These are phyloP conservation scores for Tachystola acroxantha DNA, from an alignment of 2,888 invertebrate genomes.

Conservation along the genomic window DNA sequence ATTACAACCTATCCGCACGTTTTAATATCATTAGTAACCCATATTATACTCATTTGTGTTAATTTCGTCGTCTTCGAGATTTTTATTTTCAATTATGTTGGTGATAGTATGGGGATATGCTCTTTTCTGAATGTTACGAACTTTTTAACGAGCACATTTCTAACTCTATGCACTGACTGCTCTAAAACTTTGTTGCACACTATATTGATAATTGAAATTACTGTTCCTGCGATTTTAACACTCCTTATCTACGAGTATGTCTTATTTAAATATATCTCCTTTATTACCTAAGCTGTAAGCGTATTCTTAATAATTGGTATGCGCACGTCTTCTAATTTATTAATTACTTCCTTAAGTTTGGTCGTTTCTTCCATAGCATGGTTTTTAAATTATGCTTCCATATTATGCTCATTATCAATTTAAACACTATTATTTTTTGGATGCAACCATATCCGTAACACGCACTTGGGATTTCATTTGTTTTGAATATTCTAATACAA, in stretches of 20 bases:
- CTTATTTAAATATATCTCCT: background rate
- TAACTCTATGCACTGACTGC: constrained; percentile 39
- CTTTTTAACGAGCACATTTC: constrained; percentile 39
- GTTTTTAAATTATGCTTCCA: constrained; percentile 28
- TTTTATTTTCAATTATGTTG: constrained; percentile 23
- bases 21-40: constrained; percentile 44
- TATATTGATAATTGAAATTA: constrained; percentile 14
- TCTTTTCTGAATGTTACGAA: constrained; percentile 31
- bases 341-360: constrained; percentile 17
- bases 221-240: constrained; percentile 12
- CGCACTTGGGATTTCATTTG: constrained; percentile 22
- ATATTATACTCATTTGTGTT: constrained; percentile 43
- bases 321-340: constrained; percentile 35
- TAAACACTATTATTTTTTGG: constrained; percentile 25
- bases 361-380: constrained; percentile 28
- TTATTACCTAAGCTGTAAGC: background rate
- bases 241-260: no score
- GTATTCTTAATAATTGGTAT: constrained; percentile 20
- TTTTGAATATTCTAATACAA: constrained; percentile 44
- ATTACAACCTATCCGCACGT: constrained; percentile 45
- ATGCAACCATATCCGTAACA: constrained; percentile 18
- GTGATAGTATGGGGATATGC: constrained; percentile 49
- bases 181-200: constrained; percentile 35
- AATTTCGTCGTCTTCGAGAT: constrained; percentile 32
- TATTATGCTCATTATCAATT: constrained; percentile 27